Conservation (phyloP, 2,797 vertebrate genomes). For the Xerus rutilus region DNA sequence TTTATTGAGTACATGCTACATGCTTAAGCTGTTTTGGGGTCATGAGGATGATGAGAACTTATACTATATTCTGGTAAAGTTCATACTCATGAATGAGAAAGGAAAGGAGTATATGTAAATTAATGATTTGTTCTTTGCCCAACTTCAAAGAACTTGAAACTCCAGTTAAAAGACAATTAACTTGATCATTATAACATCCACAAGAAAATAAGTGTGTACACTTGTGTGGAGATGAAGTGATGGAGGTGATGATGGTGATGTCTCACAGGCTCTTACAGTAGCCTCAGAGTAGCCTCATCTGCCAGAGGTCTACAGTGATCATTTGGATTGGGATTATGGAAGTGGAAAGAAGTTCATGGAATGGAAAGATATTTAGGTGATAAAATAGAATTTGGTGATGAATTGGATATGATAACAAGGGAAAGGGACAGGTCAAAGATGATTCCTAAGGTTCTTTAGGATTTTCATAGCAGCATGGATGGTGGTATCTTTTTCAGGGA, state of each 20-base stretch:
- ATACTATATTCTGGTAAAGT: background rate
- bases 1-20: background rate
- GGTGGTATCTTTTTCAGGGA: background rate
- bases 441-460: background rate
- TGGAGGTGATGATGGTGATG: background rate
- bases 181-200: background rate
- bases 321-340: background rate
- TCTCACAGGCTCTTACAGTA: background rate
- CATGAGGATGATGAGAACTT: background rate
- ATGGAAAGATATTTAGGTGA: background rate
- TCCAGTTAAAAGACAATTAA: background rate
- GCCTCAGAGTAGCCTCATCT: too few relatives aligned
- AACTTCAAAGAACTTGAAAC: conserved; percentile 52
- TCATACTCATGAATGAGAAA: background rate
- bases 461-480: background rate
- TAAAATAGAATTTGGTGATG: conserved; percentile 25
- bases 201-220: background rate
- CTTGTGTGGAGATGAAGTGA: background rate
- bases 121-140: conserved; percentile 32
- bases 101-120: background rate
- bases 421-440: background rate
- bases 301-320: background rate
- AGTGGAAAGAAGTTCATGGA: background rate
- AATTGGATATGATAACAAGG: background rate
- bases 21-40: background rate